Conservation (phyloP, 2,888 invertebrate species). For the Synanthedon andrenaeformis region DNA sequence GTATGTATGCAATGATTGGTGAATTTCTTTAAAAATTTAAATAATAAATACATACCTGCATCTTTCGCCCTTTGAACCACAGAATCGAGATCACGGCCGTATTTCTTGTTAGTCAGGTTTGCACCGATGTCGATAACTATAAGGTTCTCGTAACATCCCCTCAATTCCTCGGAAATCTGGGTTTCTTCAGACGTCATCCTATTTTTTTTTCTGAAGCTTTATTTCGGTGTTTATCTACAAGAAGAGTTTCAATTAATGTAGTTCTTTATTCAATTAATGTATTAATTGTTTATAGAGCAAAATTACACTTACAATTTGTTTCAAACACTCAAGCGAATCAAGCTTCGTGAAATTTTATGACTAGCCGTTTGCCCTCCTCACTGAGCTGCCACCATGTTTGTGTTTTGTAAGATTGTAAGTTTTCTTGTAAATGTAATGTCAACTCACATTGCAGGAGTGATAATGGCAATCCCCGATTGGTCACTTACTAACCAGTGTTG, state of each 20-base stretch:
- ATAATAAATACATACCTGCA: constrained; percentile 73
- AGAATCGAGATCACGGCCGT: constrained; percentile 90
- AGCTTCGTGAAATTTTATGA: constrained; percentile 55
- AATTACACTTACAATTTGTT: constrained; percentile 55
- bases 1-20: background rate
- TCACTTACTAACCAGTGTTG: background rate
- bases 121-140: constrained; percentile 93
- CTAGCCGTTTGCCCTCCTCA: constrained; percentile 55
- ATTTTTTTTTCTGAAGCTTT: constrained; percentile 57
- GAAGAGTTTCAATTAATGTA: constrained; percentile 7
- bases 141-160: constrained; percentile 90
- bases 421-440: constrained; percentile 6
- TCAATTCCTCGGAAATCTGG: constrained; percentile 70
- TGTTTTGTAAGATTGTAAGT: constrained; percentile 6
- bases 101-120: constrained; percentile 94
- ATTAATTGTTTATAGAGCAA: constrained; percentile 3
- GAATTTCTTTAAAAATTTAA: background rate
- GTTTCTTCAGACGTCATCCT: constrained; percentile 68
- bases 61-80: constrained; percentile 93
- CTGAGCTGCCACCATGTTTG: constrained; percentile 65
- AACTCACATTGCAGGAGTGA: background rate
- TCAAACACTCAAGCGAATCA: constrained; percentile 68
- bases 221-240: constrained; percentile 59
- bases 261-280: constrained; percentile 8
- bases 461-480: background rate